Evolutionary conservation across 2,113 vertebrate genomes (phyloP).

Genomic region (Craseonycteris thonglongyai): DNA sequence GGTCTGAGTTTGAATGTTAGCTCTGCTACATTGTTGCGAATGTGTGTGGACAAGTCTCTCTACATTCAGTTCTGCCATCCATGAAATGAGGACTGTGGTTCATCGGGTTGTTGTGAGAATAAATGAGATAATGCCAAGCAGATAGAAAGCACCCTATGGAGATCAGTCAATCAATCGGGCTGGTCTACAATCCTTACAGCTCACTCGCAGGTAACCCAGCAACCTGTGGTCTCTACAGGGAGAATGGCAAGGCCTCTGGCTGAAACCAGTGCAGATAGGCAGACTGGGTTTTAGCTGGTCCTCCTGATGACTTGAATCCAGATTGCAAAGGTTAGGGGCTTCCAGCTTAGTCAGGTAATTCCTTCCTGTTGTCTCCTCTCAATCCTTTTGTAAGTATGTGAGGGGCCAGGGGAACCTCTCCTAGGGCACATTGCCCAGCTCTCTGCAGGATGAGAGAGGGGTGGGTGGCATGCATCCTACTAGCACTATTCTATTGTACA

Average conservation of each 20-base stretch:
- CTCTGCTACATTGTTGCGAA: neutral
- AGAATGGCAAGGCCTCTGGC: neutral
- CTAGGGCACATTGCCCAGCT: neutral
- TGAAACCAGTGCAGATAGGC: neutral
- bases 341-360: neutral
- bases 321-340: neutral
- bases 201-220: slow-evolving; percentile 21
- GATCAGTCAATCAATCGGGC: neutral
- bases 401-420: neutral
- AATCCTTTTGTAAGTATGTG: neutral
- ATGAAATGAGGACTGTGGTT: neutral
- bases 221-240: neutral
- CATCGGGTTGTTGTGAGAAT: slow-evolving; percentile 1
- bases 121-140: slow-evolving; percentile 32
- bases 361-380: neutral
- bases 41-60: neutral
- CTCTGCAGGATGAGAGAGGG: fast-evolving
- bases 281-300: neutral
- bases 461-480: fast-evolving
- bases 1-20: neutral
- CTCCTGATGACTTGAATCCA: neutral
- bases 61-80: neutral
- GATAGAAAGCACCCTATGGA: slow-evolving; percentile 20
- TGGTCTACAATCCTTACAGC: neutral
- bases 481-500: fast-evolving